A percentile compares a stretch with the other conserved stretches of the same genome.
phyloP scores from a whole-genome alignment of 2,113 vertebrate genomes.

The Trinectes maculatus region DNA sequence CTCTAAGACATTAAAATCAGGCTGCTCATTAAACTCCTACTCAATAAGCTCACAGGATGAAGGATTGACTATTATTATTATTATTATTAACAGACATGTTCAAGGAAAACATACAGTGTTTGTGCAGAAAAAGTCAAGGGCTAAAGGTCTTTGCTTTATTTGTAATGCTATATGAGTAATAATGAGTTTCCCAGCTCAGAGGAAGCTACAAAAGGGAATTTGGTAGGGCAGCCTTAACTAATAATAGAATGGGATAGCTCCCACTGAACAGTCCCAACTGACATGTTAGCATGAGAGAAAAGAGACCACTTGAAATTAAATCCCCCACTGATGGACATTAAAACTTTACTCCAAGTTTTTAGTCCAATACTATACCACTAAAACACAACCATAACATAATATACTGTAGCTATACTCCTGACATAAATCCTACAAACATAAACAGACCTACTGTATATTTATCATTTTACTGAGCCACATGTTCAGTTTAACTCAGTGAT shows the following conservation, averaged over 20 bases:
- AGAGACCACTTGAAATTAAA: conserved; percentile 41
- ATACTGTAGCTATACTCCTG: conserved; percentile 7
- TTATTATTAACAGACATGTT: conserved; percentile 12
- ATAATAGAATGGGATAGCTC: conserved; percentile 62
- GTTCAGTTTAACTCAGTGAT: conserved; percentile 29
- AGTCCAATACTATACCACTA: background rate
- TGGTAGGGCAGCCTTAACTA: conserved; percentile 35
- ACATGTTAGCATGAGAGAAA: conserved; percentile 26
- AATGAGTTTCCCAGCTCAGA: conserved; percentile 37
- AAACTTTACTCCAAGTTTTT: conserved; percentile 8
- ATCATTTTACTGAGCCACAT: background rate
- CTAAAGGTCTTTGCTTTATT: conserved; percentile 34
- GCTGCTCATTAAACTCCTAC: conserved; percentile 47
- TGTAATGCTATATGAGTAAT: conserved; percentile 36
- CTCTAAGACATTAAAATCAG: conserved; percentile 33
- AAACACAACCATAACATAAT: conserved; percentile 11
- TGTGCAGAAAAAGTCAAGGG: conserved; percentile 12
- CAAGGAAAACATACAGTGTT: conserved; percentile 26
- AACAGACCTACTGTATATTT: conserved; percentile 6
- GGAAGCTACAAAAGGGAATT: conserved; percentile 45
- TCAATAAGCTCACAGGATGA: conserved; percentile 22
- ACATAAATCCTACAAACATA: conserved; percentile 17
- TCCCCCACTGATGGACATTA: conserved; percentile 24
- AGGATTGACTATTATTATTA: conserved; percentile 18
- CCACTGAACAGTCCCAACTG: conserved; percentile 54